These are phyloP conservation scores for Pachypanchax playfairii DNA, from an alignment of 2,113 vertebrate species.

Conservation along the genomic window DNA sequence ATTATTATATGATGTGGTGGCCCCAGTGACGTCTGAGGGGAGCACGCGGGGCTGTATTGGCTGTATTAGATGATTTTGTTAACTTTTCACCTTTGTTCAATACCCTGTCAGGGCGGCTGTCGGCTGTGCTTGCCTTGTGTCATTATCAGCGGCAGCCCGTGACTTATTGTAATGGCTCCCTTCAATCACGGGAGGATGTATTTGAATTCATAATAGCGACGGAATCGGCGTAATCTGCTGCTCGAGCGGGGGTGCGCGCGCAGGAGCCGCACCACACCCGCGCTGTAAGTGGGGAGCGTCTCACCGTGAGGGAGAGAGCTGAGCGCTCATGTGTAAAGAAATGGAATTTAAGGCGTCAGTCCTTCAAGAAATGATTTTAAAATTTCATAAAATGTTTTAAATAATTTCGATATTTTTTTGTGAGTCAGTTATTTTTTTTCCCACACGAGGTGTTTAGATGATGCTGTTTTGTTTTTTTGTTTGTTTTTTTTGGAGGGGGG, in stretches of 20 bases:
- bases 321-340: too few relatives aligned
- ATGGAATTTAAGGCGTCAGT: too few relatives aligned
- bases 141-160: slow-evolving; percentile 72
- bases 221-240: slow-evolving; percentile 71
- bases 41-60: slow-evolving; percentile 7
- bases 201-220: slow-evolving; percentile 73
- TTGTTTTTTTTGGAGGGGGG: too few relatives aligned
- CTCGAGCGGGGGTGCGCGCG: slow-evolving; percentile 37
- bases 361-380: too few relatives aligned
- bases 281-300: slow-evolving; percentile 63
- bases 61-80: slow-evolving; percentile 70
- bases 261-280: slow-evolving; percentile 58
- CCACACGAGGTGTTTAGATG: too few relatives aligned
- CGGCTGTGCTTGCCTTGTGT: slow-evolving; percentile 51
- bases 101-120: slow-evolving; percentile 65
- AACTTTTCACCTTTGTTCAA: slow-evolving; percentile 74
- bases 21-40: slow-evolving; percentile 37
- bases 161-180: slow-evolving; percentile 75
- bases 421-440: too few relatives aligned
- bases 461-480: too few relatives aligned
- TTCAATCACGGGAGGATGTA: slow-evolving; percentile 75
- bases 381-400: too few relatives aligned
- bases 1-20: slow-evolving; percentile 20
- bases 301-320: slow-evolving; percentile 24
- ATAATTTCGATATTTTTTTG: too few relatives aligned